Evolutionary conservation across 2,797 vertebrate species (phyloP).

Genomic region (Takifugu ocellatus): DNA sequence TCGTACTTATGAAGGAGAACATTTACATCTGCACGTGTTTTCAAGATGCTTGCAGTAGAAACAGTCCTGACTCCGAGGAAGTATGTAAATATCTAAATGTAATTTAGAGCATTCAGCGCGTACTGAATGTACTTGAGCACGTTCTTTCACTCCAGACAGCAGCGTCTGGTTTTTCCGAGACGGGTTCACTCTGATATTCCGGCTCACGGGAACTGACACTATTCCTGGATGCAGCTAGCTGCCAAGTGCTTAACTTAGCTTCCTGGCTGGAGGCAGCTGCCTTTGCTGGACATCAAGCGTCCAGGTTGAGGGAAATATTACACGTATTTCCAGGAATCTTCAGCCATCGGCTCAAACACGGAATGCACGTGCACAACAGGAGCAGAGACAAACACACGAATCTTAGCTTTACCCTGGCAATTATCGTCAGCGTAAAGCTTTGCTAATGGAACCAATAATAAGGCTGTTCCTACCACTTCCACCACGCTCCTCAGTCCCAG

Average conservation of each 20-base stretch:
- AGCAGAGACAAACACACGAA: not conserved
- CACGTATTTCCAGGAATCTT: slow-evolving; percentile 9
- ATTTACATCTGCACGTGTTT: too few species aligned
- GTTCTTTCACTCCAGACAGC: too few species aligned
- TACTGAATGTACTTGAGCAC: not conserved
- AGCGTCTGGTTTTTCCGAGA: slow-evolving; percentile 8
- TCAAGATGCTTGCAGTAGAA: too few species aligned
- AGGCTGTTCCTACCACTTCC: too few species aligned
- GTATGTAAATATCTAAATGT: too few species aligned
- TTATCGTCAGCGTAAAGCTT: too few species aligned
- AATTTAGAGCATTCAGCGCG: not conserved
- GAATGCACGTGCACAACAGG: slow-evolving; percentile 1
- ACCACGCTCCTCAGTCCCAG: too few species aligned
- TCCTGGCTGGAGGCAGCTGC: slow-evolving; percentile 26
- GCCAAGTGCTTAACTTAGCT: slow-evolving; percentile 45
- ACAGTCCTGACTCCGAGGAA: too few species aligned
- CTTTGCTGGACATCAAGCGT: slow-evolving; percentile 30
- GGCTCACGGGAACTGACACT: slow-evolving; percentile 36
- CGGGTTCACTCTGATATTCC: slow-evolving; percentile 18
- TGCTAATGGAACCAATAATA: too few species aligned
- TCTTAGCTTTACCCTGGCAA: too few species aligned
- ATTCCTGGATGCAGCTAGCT: slow-evolving; percentile 36
- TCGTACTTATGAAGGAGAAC: too few species aligned
- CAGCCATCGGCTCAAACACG: slow-evolving; percentile 22
- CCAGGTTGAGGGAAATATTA: slow-evolving; percentile 15